A percentile compares a stretch with the other conserved stretches of the same genome.
Conservation (phyloP, 2,113 vertebrate species). For the Scolopax mira region DNA sequence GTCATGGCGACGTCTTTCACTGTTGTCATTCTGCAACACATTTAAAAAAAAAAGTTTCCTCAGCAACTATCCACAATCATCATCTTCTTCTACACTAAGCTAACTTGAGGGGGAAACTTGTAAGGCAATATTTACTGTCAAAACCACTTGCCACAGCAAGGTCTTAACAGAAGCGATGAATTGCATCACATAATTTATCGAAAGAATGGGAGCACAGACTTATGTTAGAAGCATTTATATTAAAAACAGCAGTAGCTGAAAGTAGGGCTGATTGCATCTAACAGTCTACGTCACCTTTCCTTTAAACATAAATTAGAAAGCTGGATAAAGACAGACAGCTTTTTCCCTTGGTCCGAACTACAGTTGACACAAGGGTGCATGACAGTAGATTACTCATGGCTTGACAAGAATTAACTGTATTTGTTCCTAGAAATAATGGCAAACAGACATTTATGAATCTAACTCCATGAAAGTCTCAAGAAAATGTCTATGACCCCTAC, state of each 20-base stretch:
- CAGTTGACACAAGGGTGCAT: neutral
- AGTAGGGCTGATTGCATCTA: neutral
- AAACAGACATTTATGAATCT: neutral
- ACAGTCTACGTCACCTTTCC: neutral
- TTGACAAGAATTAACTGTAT: neutral
- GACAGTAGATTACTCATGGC: neutral
- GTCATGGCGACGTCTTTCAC: constrained; percentile 72
- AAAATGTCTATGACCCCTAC: neutral
- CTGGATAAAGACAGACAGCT: neutral
- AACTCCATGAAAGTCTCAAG: neutral
- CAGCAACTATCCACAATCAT: neutral
- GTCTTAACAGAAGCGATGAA: neutral
- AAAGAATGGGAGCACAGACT: neutral
- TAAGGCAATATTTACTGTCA: neutral
- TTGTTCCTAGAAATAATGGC: neutral
- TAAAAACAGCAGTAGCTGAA: neutral
- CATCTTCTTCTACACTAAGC: neutral
- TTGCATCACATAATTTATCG: neutral
- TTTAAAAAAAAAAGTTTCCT: neutral
- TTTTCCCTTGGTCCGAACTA: neutral
- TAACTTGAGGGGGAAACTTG: neutral
- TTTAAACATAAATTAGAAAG: neutral
- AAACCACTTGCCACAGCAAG: neutral
- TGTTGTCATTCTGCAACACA: constrained; percentile 73
- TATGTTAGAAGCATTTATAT: neutral